Evolutionary conservation across 2,888 invertebrate genomes (phyloP).

Genomic region (Neoitamus cyanurus): DNA sequence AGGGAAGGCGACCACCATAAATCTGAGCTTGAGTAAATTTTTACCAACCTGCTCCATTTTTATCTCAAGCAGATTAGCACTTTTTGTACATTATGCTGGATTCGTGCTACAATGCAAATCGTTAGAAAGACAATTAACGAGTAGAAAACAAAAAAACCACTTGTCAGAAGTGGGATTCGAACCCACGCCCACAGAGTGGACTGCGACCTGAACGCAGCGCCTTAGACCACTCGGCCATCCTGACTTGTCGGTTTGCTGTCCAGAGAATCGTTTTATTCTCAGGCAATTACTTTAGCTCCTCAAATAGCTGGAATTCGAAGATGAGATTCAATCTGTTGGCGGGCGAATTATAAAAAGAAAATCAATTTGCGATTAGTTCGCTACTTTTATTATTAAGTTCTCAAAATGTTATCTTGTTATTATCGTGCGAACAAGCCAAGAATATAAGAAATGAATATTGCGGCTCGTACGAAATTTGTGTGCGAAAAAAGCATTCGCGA

Average conservation of each 20-base stretch:
- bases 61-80: neutral
- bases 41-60: neutral
- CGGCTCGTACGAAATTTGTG: no score
- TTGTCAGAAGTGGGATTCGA: constrained; percentile 47
- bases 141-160: neutral
- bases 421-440: no score
- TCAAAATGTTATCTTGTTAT: no score
- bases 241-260: neutral
- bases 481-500: no score
- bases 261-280: neutral
- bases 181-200: constrained; percentile 48
- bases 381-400: no score
- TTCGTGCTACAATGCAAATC: no score
- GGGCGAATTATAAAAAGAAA: no score
- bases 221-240: constrained; percentile 51
- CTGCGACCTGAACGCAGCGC: constrained; percentile 52
- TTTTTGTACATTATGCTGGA: neutral
- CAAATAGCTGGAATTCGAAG: no score
- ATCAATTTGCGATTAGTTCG: no score
- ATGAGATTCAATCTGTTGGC: no score
- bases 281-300: neutral
- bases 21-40: neutral
- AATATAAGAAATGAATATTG: no score
- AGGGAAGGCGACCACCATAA: neutral
- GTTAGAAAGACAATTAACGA: no score